Percentiles rank a stretch among this genome's conserved stretches.
phyloP scores from a whole-genome alignment of 2,113 vertebrate genomes.

The Phylloscopus whistleri region DNA sequence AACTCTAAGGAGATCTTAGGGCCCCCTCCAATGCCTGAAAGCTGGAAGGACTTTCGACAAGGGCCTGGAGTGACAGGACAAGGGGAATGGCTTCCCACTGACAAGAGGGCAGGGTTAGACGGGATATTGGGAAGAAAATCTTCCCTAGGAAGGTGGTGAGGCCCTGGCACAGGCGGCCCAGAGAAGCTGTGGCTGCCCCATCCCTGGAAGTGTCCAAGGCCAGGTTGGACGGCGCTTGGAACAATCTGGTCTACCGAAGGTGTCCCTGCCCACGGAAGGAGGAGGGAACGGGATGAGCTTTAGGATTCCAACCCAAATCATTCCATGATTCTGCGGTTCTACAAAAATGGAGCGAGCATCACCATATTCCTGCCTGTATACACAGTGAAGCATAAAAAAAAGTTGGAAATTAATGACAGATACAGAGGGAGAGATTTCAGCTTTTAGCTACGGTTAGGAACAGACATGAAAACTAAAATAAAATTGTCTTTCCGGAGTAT shows the following conservation, averaged over 20 bases:
- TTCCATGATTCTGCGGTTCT: background rate
- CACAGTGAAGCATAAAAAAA: background rate
- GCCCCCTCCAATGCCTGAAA: background rate
- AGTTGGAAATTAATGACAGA: background rate
- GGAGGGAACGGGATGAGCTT: background rate
- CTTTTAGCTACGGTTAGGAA: background rate
- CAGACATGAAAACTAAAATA: background rate
- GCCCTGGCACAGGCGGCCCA: too few species aligned
- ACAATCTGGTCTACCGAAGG: background rate
- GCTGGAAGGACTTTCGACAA: background rate
- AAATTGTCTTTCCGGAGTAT: background rate
- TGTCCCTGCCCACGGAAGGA: background rate
- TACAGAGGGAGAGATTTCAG: rapidly evolving
- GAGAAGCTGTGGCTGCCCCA: too few species aligned
- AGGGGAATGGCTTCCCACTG: background rate
- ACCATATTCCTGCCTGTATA: background rate
- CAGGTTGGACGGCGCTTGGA: rapidly evolving
- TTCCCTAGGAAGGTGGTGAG: background rate
- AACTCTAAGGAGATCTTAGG: background rate
- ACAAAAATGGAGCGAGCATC: rapidly evolving
- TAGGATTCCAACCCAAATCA: background rate
- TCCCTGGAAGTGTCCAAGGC: background rate
- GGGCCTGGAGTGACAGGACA: background rate
- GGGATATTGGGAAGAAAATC: background rate
- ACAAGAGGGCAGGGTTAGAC: background rate